A percentile compares a stretch with the other conserved stretches of the same genome.
Conservation (phyloP, 2,113 vertebrate species). For the Zosterops borbonicus region DNA sequence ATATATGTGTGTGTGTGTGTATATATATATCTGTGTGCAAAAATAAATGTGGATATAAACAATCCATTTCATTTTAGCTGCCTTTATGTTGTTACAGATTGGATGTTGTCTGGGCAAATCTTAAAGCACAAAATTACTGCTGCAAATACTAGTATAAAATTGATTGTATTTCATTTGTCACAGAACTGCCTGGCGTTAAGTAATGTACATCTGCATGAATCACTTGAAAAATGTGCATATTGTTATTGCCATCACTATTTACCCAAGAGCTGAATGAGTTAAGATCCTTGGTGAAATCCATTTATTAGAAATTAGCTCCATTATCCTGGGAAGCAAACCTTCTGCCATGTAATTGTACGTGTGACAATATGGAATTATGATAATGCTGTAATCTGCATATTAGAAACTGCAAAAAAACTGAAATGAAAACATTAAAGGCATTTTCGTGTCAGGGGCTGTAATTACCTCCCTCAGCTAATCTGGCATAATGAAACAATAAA, state of each 20-base stretch:
- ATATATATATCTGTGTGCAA: background rate
- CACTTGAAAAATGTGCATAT: conserved; percentile 25
- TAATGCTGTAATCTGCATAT: conserved; percentile 65
- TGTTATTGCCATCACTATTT: conserved; percentile 51
- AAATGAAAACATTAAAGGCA: conserved; percentile 71
- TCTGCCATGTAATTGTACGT: conserved; percentile 57
- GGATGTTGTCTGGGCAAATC: background rate
- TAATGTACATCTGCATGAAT: background rate
- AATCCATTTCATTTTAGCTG: background rate
- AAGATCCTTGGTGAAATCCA: conserved; percentile 54
- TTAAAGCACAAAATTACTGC: conserved; percentile 13
- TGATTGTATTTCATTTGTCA: conserved; percentile 6
- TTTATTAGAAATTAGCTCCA: conserved; percentile 69
- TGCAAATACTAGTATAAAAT: conserved; percentile 25
- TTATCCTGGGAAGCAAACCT: conserved; percentile 61
- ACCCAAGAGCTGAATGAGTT: conserved; percentile 60
- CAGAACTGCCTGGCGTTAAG: conserved; percentile 29
- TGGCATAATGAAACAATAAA: conserved; percentile 69
- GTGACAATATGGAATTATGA: conserved; percentile 67
- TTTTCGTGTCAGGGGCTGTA: conserved; percentile 70
- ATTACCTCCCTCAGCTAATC: conserved; percentile 70
- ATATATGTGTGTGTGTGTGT: background rate
- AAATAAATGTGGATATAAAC: background rate
- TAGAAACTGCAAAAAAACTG: conserved; percentile 57
- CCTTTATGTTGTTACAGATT: background rate